These are phyloP conservation scores for Ranitomeya imitator DNA, from an alignment of 2,113 vertebrate species.

Conservation along the genomic window DNA sequence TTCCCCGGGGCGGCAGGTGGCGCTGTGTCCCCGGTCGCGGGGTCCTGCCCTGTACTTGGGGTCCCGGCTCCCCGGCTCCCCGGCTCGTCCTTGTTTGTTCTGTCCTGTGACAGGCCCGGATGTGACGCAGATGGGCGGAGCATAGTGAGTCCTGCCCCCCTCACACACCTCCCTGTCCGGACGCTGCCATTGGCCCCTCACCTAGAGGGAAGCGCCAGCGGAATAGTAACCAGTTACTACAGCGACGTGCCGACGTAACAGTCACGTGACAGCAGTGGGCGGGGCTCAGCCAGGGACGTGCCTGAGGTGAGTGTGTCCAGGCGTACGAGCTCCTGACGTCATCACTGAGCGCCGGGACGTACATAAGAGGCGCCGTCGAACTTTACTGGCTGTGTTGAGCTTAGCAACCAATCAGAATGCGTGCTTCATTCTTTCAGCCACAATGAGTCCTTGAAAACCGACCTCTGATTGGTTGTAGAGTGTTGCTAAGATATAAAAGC, in stretches of 20 bases:
- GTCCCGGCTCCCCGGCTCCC: conserved; percentile 5
- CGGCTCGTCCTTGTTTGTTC: conserved; percentile 49
- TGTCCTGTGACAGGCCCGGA: conserved; percentile 49
- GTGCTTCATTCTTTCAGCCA: background rate
- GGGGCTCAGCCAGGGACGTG: background rate
- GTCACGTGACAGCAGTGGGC: background rate
- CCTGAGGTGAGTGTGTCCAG: background rate
- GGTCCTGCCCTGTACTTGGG: background rate
- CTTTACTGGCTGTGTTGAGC: background rate
- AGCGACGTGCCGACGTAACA: background rate
- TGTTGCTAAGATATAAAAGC: too few relatives aligned
- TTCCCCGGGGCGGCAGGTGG: background rate
- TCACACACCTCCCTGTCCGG: conserved; percentile 15
- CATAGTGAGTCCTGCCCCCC: background rate
- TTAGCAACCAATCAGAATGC: background rate
- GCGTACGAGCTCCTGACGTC: background rate
- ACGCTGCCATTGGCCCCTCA: background rate
- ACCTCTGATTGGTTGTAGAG: background rate
- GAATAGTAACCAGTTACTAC: background rate
- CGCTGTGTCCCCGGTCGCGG: background rate
- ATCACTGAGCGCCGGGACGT: background rate
- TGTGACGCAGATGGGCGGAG: conserved; percentile 36
- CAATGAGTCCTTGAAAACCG: background rate
- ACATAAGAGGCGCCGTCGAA: background rate
- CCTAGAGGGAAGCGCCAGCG: background rate